phyloP scores from a whole-genome alignment of 2,888 invertebrate genomes.

The Cancer borealis region DNA sequence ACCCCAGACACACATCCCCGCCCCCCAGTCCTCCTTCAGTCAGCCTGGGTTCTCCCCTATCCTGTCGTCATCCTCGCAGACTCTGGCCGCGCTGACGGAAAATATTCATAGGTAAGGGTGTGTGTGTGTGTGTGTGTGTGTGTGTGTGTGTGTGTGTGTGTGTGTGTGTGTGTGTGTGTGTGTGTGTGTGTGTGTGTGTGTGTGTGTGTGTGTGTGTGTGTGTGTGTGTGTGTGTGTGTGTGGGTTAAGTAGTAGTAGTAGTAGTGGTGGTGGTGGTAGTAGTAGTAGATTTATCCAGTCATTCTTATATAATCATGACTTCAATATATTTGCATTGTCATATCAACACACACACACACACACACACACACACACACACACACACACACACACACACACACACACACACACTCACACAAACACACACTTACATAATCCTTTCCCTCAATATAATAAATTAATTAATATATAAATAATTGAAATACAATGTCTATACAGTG shows the following conservation, averaged over 20 bases:
- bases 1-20: constrained; percentile 21
- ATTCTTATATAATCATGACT: not conserved
- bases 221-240: too few relatives aligned
- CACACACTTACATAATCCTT: not conserved
- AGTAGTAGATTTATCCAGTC: not conserved
- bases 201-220: too few relatives aligned
- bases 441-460: not conserved
- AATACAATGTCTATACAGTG: too few relatives aligned
- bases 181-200: too few relatives aligned
- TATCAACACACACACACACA: too few relatives aligned
- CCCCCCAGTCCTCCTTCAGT: not conserved
- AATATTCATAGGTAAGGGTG: constrained; percentile 62
- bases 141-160: too few relatives aligned
- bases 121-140: not conserved
- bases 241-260: not conserved
- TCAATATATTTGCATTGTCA: not conserved
- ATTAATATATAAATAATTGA: not conserved
- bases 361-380: too few relatives aligned
- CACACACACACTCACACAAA: too few relatives aligned
- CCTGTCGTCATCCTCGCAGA: not conserved
- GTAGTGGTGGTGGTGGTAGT: not conserved
- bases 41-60: not conserved
- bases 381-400: too few relatives aligned
- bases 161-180: too few relatives aligned
- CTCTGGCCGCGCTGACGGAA: constrained; percentile 50